A percentile compares a stretch with the other conserved stretches of the same genome.
Evolutionary conservation across 2,113 vertebrate species (phyloP).

Genomic region (Chitala chitala): DNA sequence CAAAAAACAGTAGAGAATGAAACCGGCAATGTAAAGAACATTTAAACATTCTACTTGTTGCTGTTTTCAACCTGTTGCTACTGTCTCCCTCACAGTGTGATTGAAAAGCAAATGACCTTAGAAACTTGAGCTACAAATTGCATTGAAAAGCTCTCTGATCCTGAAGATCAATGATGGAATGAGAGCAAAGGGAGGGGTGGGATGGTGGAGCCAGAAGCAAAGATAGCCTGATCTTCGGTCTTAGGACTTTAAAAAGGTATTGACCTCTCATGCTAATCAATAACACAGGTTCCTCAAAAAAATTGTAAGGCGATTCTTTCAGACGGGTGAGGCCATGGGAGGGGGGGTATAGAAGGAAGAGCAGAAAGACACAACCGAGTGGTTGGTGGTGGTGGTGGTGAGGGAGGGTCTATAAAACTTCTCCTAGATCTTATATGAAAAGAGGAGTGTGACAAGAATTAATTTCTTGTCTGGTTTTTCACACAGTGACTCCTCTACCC

Average conservation of each 20-base stretch:
- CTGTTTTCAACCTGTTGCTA: background rate
- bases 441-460: too few species aligned
- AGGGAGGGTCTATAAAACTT: too few species aligned
- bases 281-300: slow-evolving; percentile 31
- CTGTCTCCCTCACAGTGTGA: background rate
- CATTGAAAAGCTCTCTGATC: slow-evolving; percentile 2
- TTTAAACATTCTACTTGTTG: background rate
- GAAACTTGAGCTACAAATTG: slow-evolving; percentile 21
- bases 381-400: too few species aligned
- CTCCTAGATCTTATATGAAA: too few species aligned
- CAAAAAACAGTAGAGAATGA: background rate
- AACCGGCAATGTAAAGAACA: background rate
- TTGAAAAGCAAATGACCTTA: slow-evolving; percentile 27
- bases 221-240: slow-evolving; percentile 32
- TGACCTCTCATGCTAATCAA: slow-evolving; percentile 40
- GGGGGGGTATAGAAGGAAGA: background rate
- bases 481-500: too few species aligned
- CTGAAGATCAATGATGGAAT: slow-evolving; percentile 25
- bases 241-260: slow-evolving; percentile 42
- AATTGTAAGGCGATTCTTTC: slow-evolving; percentile 31
- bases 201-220: background rate
- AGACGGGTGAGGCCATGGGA: slow-evolving; percentile 9
- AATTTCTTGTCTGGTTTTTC: too few species aligned
- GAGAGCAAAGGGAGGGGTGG: background rate
- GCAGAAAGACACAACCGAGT: background rate